Evolutionary conservation across 2,888 invertebrate species (phyloP).

Genomic region (Stictocephala bisonia): DNA sequence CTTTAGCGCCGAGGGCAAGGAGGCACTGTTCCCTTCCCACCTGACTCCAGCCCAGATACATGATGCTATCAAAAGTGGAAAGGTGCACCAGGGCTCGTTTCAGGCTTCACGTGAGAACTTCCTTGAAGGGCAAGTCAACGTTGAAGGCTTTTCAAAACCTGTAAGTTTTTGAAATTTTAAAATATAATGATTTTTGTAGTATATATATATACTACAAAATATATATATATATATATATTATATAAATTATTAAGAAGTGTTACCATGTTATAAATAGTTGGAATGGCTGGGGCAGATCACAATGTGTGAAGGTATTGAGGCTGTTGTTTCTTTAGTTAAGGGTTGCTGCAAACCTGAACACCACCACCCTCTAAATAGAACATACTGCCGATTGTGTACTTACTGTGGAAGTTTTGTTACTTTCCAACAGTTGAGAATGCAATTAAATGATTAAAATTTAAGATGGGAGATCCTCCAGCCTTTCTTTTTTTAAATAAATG

Average conservation of each 20-base stretch:
- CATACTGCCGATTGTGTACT: too few species aligned
- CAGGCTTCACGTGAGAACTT: slow-evolving; percentile 93
- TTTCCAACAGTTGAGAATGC: too few species aligned
- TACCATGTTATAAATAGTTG: too few species aligned
- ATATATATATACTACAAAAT: background rate
- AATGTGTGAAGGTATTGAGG: too few species aligned
- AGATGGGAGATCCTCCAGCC: too few species aligned
- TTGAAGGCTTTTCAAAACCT: slow-evolving; percentile 82
- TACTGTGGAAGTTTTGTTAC: too few species aligned
- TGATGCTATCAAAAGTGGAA: slow-evolving; percentile 81
- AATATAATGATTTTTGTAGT: background rate
- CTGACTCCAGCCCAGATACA: slow-evolving; percentile 81
- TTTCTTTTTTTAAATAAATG: too few species aligned
- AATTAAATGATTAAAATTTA: too few species aligned
- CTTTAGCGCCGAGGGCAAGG: slow-evolving; percentile 65
- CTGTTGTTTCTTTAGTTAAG: too few species aligned
- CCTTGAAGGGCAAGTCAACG: slow-evolving; percentile 88
- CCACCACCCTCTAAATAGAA: too few species aligned
- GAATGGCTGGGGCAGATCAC: too few species aligned
- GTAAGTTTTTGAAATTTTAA: slow-evolving; percentile 67
- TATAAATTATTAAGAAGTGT: background rate
- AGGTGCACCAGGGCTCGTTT: slow-evolving; percentile 82
- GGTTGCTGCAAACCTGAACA: too few species aligned
- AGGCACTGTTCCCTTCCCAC: slow-evolving; percentile 82
- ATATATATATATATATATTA: slow-evolving; percentile 1